Base-by-base conservation (phyloP, 2,113 vertebrate species). In the Phylloscopus whistleri region DNA sequence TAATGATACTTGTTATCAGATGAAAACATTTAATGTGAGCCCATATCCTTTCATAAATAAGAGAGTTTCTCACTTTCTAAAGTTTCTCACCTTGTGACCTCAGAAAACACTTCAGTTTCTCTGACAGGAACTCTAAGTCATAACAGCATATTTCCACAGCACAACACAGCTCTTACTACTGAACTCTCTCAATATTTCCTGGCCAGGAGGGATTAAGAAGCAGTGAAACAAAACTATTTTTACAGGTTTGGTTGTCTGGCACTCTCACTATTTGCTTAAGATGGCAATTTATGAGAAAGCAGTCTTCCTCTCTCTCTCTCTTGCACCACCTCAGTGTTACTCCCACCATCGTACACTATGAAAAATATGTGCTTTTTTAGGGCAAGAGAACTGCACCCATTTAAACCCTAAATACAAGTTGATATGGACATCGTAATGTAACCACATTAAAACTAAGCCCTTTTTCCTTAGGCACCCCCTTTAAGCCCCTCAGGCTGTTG, bases 181-280 rank as follows among this genome's bases (percentile, higher is more conserved):
- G 3, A 52, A 33, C 35, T 64, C n/a, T 94, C 75, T 93, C 88
- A 89, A 79, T 86, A 90, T 96, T 95, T 96, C 93, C 88, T 95
- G 93, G 79, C 90, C 89, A 53, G 73, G 49, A 64, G 0, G 28
- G 88, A 94, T 93, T 94, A 96, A 93, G 83, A n/a, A 66, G 52
- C 76, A 90, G 81, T 68, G 94, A 96, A 97, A 94, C 72, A 90
- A 87, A 84, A 78, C 83, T 90, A 60, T 96, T 96, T 97, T 96
- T 78, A 92, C 94, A 94, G 92, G 80, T 95, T 94, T 79, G 44
- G 73, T 79, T 95, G 84, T 87, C 95, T 97, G 95, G 86, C 93
- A 72, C 23, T 24, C 64, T 90, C 23, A 7, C 62, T 93, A 49
- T 93, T 94, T 91, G 78, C 66, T 95, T 95, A 93, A 93, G 90